Evolutionary conservation across 2,888 invertebrate species (phyloP).

Genomic region (Amphimallon solstitiale): DNA sequence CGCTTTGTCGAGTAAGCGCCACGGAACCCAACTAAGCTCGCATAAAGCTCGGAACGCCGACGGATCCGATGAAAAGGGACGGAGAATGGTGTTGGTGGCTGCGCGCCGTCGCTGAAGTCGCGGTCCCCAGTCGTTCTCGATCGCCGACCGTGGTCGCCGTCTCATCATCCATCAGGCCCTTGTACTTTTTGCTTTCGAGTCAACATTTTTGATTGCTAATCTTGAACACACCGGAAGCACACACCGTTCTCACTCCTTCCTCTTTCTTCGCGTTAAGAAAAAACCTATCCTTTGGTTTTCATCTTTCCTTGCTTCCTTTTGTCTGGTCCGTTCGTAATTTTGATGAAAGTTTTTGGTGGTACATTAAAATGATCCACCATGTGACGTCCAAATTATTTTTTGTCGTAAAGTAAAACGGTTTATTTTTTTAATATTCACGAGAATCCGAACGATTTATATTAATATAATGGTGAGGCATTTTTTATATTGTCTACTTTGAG

Average conservation of each 20-base stretch:
- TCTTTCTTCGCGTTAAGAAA: slow-evolving; percentile 10
- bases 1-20: slow-evolving; percentile 38
- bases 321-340: slow-evolving; percentile 15
- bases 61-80: slow-evolving; percentile 43
- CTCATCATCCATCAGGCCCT: slow-evolving; percentile 54
- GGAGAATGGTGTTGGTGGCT: slow-evolving; percentile 19
- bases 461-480: background rate
- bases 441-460: background rate
- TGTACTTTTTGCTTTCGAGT: slow-evolving; percentile 57
- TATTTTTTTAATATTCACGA: background rate
- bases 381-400: background rate
- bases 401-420: background rate
- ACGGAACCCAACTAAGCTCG: slow-evolving; percentile 50
- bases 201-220: slow-evolving; percentile 59
- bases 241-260: slow-evolving; percentile 23
- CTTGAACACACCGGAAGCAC: slow-evolving; percentile 46
- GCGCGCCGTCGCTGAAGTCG: slow-evolving; percentile 57
- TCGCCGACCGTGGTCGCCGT: slow-evolving; percentile 52
- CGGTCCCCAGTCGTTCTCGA: slow-evolving; percentile 54
- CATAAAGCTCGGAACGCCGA: slow-evolving; percentile 48
- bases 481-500: no score
- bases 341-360: slow-evolving; percentile 13
- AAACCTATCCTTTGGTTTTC: background rate
- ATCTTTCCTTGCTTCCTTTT: background rate
- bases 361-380: slow-evolving; percentile 3